Percentiles rank a stretch among this genome's conserved stretches.
Conservation (phyloP, 2,888 invertebrate species). For the Limenitis camilla region DNA sequence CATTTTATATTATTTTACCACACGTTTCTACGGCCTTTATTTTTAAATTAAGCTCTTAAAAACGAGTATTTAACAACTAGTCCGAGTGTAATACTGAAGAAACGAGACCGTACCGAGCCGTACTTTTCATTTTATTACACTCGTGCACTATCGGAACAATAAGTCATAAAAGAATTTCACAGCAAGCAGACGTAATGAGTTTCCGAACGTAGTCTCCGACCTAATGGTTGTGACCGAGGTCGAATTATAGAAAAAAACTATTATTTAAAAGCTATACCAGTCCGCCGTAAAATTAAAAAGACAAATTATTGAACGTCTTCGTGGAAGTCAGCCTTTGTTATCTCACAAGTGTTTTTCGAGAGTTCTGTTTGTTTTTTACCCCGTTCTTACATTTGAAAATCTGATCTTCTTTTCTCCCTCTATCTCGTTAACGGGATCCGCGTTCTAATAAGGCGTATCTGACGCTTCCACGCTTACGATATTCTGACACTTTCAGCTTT, state of each 20-base stretch:
- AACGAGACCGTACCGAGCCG: slow-evolving; percentile 9
- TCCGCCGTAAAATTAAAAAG: slow-evolving; percentile 74
- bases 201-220: slow-evolving; percentile 53
- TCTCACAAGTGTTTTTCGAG: slow-evolving; percentile 74
- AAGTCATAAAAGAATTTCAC: slow-evolving; percentile 63
- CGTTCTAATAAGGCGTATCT: slow-evolving; percentile 69
- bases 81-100: slow-evolving; percentile 43
- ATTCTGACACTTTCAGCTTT: slow-evolving; percentile 69
- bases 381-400: slow-evolving; percentile 44
- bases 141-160: slow-evolving; percentile 59
- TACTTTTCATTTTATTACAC: slow-evolving; percentile 26
- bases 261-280: slow-evolving; percentile 69
- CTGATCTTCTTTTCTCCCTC: slow-evolving; percentile 55
- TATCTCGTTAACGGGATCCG: slow-evolving; percentile 66
- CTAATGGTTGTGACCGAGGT: slow-evolving; percentile 63
- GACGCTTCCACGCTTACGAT: slow-evolving; percentile 67
- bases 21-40: slow-evolving; percentile 44
- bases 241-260: slow-evolving; percentile 53
- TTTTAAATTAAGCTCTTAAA: slow-evolving; percentile 29
- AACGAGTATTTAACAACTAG: slow-evolving; percentile 60
- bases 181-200: slow-evolving; percentile 59
- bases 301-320: slow-evolving; percentile 75
- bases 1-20: slow-evolving; percentile 61
- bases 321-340: slow-evolving; percentile 73
- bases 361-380: slow-evolving; percentile 63